Evolutionary conservation across 2,797 vertebrate genomes (phyloP).

Genomic region (Chrosomus eos): DNA sequence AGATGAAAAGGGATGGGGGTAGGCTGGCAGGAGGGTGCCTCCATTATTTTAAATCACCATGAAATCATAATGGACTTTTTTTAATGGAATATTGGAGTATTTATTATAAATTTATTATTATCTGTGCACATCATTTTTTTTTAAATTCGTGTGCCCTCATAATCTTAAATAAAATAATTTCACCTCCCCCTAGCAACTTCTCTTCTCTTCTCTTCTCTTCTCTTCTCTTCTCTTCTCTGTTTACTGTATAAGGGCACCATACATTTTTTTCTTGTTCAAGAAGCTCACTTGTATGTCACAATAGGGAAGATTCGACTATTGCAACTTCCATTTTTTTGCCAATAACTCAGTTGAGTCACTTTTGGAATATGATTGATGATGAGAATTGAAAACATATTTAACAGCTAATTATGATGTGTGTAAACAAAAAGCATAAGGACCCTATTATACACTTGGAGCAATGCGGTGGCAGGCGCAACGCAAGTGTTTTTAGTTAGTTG

Average conservation of each 20-base stretch:
- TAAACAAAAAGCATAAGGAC: neutral
- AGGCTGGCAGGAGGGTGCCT: neutral
- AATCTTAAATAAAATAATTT: no score
- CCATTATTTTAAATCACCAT: constrained; percentile 3
- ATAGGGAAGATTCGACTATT: neutral
- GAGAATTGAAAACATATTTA: constrained; percentile 7
- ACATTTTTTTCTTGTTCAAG: neutral
- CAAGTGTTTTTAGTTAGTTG: no score
- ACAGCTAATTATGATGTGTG: constrained; percentile 19
- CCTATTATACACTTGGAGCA: no score
- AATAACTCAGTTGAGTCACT: neutral
- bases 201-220: no score
- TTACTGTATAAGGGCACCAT: neutral
- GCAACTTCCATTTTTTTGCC: neutral
- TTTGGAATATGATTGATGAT: neutral
- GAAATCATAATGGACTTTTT: neutral
- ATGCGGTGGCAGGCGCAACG: no score
- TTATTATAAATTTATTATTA: neutral
- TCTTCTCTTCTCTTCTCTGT: neutral
- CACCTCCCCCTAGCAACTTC: no score
- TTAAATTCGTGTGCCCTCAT: no score
- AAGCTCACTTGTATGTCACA: neutral
- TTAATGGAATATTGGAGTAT: neutral
- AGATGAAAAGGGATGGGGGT: constrained; percentile 44
- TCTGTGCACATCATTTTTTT: neutral